Evolutionary conservation across 1,140 invertebrate species (phyloP), one percentile per base, ranked within the genome.

Genomic region (Arion vulgaris): DNA sequence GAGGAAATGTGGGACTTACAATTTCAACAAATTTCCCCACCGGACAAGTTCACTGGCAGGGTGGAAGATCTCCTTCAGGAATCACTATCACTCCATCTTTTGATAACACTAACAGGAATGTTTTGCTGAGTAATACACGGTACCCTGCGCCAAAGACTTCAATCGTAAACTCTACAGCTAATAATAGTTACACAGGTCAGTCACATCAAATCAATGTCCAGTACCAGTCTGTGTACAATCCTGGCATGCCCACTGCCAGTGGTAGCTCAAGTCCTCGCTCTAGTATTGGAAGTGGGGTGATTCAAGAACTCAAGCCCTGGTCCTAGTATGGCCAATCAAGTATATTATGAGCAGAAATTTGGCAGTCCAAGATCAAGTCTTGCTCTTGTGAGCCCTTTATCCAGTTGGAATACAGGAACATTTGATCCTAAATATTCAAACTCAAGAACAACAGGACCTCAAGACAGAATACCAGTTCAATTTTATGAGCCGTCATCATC

Each of bases 291-390:
- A 93, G 94, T 82, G 94, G 94, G 62, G 62, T 11, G 94, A 93
- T 86, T 93, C 32, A 94, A 94, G 76, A 90, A 90, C 84, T 93
- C 91, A 36, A 95, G 94, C 91, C 94, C 94, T 80, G 92, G 94
- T 87, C 93, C 93, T 26, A 93, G 93, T 85, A 85, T 93, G 49
- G 90, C 88, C 23, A 89, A 88, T 49, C 88, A 85, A 88, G 82
- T 94, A 94, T 74, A 95, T 94, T 41, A 95, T 84, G 87, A 87
- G 81, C 87, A 87, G 73, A 83, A 86, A 38, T 84, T 86, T 94
- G 87, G 86, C 19, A 88, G 89, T 76, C 88, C 89, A 28, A 84
- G 88, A 19, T 90, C 90, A 69, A 91, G 88, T 87, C 95, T 90
- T 77, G 90, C 88, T 51, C 95, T 90, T 80, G 91, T 88, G 36